Evolutionary conservation across 2,888 invertebrate species (phyloP).

Genomic region (Agrochola litura): DNA sequence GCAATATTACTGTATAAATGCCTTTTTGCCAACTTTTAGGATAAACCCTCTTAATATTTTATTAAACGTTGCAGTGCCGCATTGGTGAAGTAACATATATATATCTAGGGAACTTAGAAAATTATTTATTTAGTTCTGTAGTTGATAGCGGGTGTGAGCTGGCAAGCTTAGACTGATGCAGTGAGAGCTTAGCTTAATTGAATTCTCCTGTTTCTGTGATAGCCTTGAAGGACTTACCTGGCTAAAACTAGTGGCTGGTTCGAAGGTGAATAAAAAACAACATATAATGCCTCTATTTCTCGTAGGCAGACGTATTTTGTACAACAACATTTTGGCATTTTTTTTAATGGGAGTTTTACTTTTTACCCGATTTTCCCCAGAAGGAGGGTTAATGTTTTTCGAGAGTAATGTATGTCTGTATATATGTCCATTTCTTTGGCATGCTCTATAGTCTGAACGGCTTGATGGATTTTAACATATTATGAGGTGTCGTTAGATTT

Average conservation of each 20-base stretch:
- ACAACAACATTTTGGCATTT: not conserved
- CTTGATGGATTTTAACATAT: no score
- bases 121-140: constrained; percentile 30
- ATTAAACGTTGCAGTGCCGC: constrained; percentile 9
- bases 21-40: no score
- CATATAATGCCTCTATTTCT: not conserved
- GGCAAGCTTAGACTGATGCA: constrained; percentile 1
- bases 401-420: no score
- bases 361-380: no score
- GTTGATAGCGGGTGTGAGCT: not conserved
- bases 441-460: no score
- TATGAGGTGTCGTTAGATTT: no score
- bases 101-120: not conserved
- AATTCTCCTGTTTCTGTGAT: constrained; percentile 6
- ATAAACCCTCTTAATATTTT: constrained; percentile 10
- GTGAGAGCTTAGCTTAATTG: constrained; percentile 30
- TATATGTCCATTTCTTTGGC: no score
- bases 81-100: not conserved
- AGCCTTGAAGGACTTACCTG: not conserved
- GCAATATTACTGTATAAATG: no score
- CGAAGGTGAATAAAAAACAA: not conserved
- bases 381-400: no score
- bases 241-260: not conserved
- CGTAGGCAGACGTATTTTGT: no score
- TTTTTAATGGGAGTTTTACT: not conserved